Evolutionary conservation across 2,888 invertebrate species (phyloP).

Genomic region (Dynastes hyllus): DNA sequence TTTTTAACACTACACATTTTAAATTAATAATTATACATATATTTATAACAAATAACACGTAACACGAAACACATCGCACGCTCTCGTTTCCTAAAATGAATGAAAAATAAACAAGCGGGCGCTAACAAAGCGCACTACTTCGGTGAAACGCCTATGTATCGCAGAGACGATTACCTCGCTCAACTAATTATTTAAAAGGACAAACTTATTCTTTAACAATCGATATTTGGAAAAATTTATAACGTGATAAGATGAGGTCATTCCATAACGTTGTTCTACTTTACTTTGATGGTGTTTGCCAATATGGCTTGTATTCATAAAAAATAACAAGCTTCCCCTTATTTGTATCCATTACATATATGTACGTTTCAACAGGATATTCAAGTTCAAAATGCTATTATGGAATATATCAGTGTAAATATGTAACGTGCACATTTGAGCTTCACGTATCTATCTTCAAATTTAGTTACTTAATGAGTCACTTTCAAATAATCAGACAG

Average conservation of each 20-base stretch:
- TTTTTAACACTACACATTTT: too few species aligned
- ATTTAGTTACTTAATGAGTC: conserved; percentile 4
- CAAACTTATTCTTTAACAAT: too few species aligned
- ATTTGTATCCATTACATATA: not conserved
- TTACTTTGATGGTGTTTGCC: not conserved
- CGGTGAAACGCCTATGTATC: too few species aligned
- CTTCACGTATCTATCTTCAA: not conserved
- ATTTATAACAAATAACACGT: too few species aligned
- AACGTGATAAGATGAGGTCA: not conserved
- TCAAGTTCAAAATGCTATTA: conserved; percentile 6
- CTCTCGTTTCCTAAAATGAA: too few species aligned
- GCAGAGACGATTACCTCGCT: too few species aligned
- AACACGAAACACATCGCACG: too few species aligned
- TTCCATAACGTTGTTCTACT: not conserved
- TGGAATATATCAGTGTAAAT: not conserved
- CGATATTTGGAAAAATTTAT: not conserved
- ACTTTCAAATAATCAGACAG: not conserved
- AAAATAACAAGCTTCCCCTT: not conserved
- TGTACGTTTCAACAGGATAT: not conserved
- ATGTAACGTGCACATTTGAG: not conserved
- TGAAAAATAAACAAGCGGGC: too few species aligned
- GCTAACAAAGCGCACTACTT: too few species aligned
- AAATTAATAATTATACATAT: too few species aligned
- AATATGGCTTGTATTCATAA: not conserved
- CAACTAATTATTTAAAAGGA: too few species aligned